A percentile compares a stretch with the other conserved stretches of the same genome.
phyloP scores from a whole-genome alignment of 2,888 invertebrate genomes.

The Anagyrus pseudococci region DNA sequence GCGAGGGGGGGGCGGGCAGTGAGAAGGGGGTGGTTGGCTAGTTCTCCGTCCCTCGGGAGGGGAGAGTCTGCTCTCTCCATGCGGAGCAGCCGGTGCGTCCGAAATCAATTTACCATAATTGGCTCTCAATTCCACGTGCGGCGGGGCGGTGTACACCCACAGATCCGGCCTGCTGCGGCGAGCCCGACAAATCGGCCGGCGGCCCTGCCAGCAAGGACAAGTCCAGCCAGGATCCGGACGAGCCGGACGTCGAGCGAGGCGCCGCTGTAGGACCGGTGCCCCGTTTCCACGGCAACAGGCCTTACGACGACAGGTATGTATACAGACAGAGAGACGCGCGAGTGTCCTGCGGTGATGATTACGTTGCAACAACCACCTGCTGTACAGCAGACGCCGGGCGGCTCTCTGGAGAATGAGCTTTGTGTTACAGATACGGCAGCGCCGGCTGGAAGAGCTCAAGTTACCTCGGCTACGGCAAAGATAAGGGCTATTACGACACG shows the following conservation, averaged over 20 bases:
- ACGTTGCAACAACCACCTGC: too few species aligned
- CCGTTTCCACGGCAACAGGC: constrained; percentile 39
- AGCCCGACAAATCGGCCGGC: constrained; percentile 6
- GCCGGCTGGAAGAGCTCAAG: constrained; percentile 35
- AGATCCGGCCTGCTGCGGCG: constrained; percentile 22
- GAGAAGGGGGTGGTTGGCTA: too few species aligned
- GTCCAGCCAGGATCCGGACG: constrained; percentile 3
- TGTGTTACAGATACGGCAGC: constrained; percentile 2
- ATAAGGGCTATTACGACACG: constrained; percentile 28
- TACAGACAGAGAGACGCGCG: background rate
- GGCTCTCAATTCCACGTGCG: background rate
- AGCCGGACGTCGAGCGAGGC: constrained; percentile 12
- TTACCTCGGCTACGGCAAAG: constrained; percentile 33
- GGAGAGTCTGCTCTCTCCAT: too few species aligned
- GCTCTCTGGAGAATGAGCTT: too few species aligned
- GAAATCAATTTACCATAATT: constrained; percentile 19
- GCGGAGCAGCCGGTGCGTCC: too few species aligned
- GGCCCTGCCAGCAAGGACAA: constrained; percentile 22
- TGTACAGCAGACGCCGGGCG: too few species aligned
- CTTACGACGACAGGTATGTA: constrained; percentile 35
- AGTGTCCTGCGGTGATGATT: too few species aligned
- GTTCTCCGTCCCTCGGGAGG: too few species aligned
- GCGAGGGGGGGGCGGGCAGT: too few species aligned
- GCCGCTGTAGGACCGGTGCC: constrained; percentile 15
- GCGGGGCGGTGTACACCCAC: too few species aligned